Conservation (phyloP, 2,797 vertebrate species). For the Gadopsis marmoratus region DNA sequence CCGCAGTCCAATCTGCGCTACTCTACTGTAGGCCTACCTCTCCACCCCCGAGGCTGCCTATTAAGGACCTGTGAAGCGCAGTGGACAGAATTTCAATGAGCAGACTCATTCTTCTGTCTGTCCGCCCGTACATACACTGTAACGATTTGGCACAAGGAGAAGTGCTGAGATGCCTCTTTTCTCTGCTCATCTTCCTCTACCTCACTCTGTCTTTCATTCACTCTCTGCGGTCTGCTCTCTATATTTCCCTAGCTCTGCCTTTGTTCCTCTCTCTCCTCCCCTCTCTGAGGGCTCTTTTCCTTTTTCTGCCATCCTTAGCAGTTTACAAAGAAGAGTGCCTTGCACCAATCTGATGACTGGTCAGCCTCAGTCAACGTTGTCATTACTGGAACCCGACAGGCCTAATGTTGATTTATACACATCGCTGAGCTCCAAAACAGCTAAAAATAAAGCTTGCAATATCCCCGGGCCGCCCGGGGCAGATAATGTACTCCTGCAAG, state of each 20-base stretch:
- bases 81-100: slow-evolving; percentile 80
- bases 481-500: slow-evolving; percentile 72
- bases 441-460: slow-evolving; percentile 84
- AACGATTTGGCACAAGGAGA: slow-evolving; percentile 64
- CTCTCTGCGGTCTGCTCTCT: slow-evolving; percentile 47
- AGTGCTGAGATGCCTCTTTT: slow-evolving; percentile 74
- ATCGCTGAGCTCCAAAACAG: slow-evolving; percentile 79
- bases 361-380: slow-evolving; percentile 79
- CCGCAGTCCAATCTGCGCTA: slow-evolving; percentile 65
- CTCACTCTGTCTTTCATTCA: slow-evolving; percentile 67
- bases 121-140: slow-evolving; percentile 43
- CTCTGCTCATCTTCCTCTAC: slow-evolving; percentile 53
- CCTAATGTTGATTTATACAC: slow-evolving; percentile 84
- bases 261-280: slow-evolving; percentile 54
- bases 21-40: slow-evolving; percentile 72
- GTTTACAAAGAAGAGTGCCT: slow-evolving; percentile 74
- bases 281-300: slow-evolving; percentile 65
- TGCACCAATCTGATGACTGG: slow-evolving; percentile 74
- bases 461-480: slow-evolving; percentile 69
- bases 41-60: slow-evolving; percentile 74
- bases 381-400: slow-evolving; percentile 77
- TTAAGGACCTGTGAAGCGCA: slow-evolving; percentile 74
- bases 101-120: slow-evolving; percentile 62
- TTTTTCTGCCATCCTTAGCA: slow-evolving; percentile 77
- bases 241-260: slow-evolving; percentile 44